Base-by-base conservation (phyloP, 2,797 vertebrate species). In the Antennarius maculatus region DNA sequence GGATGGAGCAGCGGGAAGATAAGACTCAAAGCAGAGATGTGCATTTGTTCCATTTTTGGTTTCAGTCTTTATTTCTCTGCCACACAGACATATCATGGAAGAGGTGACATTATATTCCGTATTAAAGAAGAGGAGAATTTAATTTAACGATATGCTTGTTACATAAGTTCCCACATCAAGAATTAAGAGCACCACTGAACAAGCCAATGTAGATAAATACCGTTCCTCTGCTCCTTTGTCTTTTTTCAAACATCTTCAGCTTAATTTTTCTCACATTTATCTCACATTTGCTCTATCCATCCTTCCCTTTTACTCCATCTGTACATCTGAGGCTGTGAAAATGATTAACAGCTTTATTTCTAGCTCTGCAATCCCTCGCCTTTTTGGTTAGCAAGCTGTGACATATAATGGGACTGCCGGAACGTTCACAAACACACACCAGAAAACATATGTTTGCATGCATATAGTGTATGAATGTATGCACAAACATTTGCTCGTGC, bases 181-280 rank as follows among this genome's bases (percentile, higher is more conserved):
- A 66, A 71, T 65, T 48, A 65, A 69, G 17, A 74, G 66, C 64
- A 73, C 23, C 64, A 71, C 58, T 80, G 82, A 75, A 62, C 42
- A 69, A 80, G 78, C 53, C 37, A 34, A 72, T 57, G 76, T 28
- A 70, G 51, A 67, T 64, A 66, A 79, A 77, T 49, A 74, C 58
- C 54, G 57, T 48, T 53, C 66, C 54, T 69, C n/a, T 1, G 14
- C 29, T 11, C 54, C 18, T 63, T 69, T 60, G 54, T 64, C 45
- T 54, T 43, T 8, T 34, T 34, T 34, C 31, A 34, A 34, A 34
- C 31, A 34, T 34, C 31, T 34, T 8, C 31, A 34, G 31, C 31
- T 34, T 34, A 5, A 8, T 34, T 34, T 34, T 23, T 23, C 31
- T 45, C 59, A 62, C 48, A 56, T 65, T 74, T 18, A 59, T 59